These are phyloP conservation scores for Schizotus pectinicornis DNA, from an alignment of 2,888 invertebrate species.

Conservation along the genomic window DNA sequence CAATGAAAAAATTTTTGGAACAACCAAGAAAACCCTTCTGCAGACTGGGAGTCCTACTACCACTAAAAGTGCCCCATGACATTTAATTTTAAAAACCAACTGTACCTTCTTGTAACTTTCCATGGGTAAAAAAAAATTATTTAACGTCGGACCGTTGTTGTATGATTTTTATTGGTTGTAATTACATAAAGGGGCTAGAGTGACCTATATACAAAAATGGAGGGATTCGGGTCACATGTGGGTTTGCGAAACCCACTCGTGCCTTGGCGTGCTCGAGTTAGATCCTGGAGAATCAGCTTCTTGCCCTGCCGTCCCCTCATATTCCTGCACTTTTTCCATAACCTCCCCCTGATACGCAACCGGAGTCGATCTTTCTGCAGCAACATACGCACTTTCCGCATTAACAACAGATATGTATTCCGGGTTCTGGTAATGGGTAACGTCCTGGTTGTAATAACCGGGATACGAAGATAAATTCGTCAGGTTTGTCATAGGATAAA, in stretches of 20 bases:
- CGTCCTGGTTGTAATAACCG: slow-evolving; percentile 54
- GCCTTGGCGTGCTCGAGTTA: slow-evolving; percentile 46
- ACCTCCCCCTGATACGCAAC: slow-evolving; percentile 47
- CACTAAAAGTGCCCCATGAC: too few relatives aligned
- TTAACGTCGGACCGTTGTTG: too few relatives aligned
- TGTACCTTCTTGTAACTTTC: too few relatives aligned
- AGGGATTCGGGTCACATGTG: slow-evolving; percentile 33
- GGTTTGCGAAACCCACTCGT: slow-evolving; percentile 50
- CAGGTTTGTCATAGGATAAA: slow-evolving; percentile 53
- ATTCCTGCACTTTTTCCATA: slow-evolving; percentile 40
- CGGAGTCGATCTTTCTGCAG: slow-evolving; percentile 43
- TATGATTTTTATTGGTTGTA: too few relatives aligned
- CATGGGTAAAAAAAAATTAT: too few relatives aligned
- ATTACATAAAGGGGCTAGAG: neutral
- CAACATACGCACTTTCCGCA: slow-evolving; percentile 48
- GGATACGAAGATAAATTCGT: slow-evolving; percentile 54
- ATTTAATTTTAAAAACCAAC: too few relatives aligned
- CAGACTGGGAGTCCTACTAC: too few relatives aligned
- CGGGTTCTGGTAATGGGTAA: slow-evolving; percentile 52
- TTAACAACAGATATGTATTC: slow-evolving; percentile 53
- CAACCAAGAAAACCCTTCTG: too few relatives aligned
- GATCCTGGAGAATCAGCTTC: slow-evolving; percentile 47
- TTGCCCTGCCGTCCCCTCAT: slow-evolving; percentile 38
- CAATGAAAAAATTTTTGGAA: too few relatives aligned
- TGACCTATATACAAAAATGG: slow-evolving; percentile 24